These are phyloP conservation scores for Chymomyza caudatula DNA, from an alignment of 2,888 invertebrate genomes.

Conservation along the genomic window DNA sequence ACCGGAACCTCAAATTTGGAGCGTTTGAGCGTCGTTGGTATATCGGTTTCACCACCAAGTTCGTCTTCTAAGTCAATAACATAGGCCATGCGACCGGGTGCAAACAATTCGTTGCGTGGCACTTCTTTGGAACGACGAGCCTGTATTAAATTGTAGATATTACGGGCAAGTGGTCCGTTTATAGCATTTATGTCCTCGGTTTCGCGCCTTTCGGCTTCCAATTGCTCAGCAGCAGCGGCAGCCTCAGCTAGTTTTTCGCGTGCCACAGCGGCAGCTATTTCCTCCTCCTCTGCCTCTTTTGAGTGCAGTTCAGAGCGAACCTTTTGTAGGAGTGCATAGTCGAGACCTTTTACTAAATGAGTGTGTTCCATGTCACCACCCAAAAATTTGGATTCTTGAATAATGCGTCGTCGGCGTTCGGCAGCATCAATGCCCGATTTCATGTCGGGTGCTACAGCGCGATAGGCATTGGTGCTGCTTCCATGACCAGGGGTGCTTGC, in stretches of 20 bases:
- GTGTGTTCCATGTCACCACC: conserved; percentile 99
- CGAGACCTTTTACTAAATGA: conserved; percentile 98
- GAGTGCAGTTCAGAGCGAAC: conserved; percentile 91
- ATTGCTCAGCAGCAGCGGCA: conserved; percentile 77
- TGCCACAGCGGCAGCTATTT: conserved; percentile 84
- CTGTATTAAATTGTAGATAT: conserved; percentile 80
- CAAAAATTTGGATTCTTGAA: conserved; percentile 99
- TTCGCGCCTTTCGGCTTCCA: conserved; percentile 78
- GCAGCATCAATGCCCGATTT: conserved; percentile 97
- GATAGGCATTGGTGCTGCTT: conserved; percentile 76
- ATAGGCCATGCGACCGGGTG: conserved; percentile 98
- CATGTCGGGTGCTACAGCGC: conserved; percentile 97
- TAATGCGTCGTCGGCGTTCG: conserved; percentile 95
- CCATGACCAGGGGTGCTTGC: conserved; percentile 84
- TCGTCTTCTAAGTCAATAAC: conserved; percentile 97
- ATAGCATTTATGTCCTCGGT: conserved; percentile 89
- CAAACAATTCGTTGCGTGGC: conserved; percentile 92
- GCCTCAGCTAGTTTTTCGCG: conserved; percentile 67
- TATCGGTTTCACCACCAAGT: conserved; percentile 88
- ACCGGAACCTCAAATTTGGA: conserved; percentile 94
- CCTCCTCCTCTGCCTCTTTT: conserved; percentile 87
- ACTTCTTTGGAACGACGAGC: conserved; percentile 85
- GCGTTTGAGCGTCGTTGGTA: conserved; percentile 95
- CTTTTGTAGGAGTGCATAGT: conserved; percentile 94
- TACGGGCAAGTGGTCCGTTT: conserved; percentile 82